Base-by-base conservation (phyloP, 1,140 invertebrate species). In the Papilio machaon region DNA sequence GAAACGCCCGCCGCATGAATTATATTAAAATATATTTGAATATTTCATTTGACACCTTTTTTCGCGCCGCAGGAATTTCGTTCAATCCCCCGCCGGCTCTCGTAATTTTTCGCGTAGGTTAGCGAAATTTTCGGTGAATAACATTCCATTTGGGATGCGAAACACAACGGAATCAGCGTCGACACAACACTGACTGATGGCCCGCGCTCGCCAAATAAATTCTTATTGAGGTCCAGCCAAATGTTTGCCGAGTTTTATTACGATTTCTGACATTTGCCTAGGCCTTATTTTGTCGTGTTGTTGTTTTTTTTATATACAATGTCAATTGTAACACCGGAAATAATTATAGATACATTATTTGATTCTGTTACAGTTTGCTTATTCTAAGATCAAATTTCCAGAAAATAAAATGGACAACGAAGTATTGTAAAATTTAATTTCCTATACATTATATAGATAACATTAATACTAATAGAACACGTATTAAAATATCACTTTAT, bases 1-100 rank as follows among this genome's bases (percentile, higher is more conserved):
- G 93, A 92, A 94, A 94, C 91, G 91, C 93, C 91, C 91, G 92
- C 92, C 90, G 92, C 92, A 94, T 94, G 93, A 94, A 94, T 94
- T 94, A 94, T 94, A 94, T 94, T 94, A 94, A 94, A 94, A 94
- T 94, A 94, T 92, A 94, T 94, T 94, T 94, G 93, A 94, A 94
- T 94, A 94, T 94, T 94, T 94, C 93, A 94, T 94, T 94, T 94
- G 93, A 94, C 92, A 94, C 93, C 92, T 94, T 94, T 94, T 91
- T 87, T 86, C 30, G 54, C 76, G 88, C 91, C 88, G 87, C 85
- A 87, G 92, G 90, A 91, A 93, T 93, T 93, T 92, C 88, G 92
- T 92, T 94, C 93, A 94, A 93, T 94, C 93, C 91, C 85, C 86
- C 85, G 85, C 84, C 84, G 86, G 88, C 86, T 86, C 85, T 87